Evolutionary conservation across 2,888 invertebrate species (phyloP).

Genomic region (Flexamia atlantica): DNA sequence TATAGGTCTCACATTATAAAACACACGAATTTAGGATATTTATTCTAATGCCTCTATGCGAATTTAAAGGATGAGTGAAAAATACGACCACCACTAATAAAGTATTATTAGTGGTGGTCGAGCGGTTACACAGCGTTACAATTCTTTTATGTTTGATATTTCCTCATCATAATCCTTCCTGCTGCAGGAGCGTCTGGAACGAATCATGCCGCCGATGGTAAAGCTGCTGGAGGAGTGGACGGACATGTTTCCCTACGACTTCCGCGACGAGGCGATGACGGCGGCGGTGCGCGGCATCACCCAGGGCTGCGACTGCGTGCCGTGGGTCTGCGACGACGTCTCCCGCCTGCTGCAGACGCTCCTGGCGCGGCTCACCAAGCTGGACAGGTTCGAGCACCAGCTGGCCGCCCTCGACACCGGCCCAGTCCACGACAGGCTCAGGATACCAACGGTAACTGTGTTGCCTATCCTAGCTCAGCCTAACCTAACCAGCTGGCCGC

Average conservation of each 20-base stretch:
- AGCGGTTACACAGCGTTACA: no score
- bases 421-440: conserved; percentile 5
- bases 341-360: conserved; percentile 52
- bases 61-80: no score
- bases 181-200: conserved; percentile 60
- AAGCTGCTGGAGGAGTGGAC: conserved; percentile 94
- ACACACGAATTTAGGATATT: no score
- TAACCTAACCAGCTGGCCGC: no score
- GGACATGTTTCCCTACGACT: conserved; percentile 97
- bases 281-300: conserved; percentile 92
- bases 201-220: conserved; percentile 91
- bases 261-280: conserved; percentile 96
- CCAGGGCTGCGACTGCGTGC: conserved; percentile 82
- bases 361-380: conserved; percentile 40
- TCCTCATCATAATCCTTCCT: no score
- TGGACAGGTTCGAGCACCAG: conserved; percentile 58
- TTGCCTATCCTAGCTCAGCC: no score
- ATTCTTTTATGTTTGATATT: no score
- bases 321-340: conserved; percentile 45
- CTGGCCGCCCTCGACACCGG: conserved; percentile 24
- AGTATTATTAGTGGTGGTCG: no score
- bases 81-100: no score
- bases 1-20: no score
- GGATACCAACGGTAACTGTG: conserved; percentile 35
- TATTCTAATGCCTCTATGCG: no score